Conservation (phyloP, 2,797 vertebrate genomes). For the Macropodus opercularis region DNA sequence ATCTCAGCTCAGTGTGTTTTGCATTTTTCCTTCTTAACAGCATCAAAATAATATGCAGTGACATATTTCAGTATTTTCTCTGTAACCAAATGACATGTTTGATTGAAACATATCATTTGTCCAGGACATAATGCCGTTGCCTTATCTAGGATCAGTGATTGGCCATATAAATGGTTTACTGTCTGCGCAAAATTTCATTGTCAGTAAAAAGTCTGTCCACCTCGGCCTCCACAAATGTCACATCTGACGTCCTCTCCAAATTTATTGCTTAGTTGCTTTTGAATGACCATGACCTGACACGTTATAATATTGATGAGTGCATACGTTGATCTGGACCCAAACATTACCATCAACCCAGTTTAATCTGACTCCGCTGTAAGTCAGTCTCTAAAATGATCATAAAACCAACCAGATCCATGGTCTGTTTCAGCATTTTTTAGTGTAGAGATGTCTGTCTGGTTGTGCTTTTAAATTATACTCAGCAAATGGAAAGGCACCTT, state of each 20-base stretch:
- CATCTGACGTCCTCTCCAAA: conserved; percentile 1
- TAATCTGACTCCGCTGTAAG: background rate
- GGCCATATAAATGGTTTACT: conserved; percentile 29
- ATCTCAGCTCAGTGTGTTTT: background rate
- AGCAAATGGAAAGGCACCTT: background rate
- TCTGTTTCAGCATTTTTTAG: too few species aligned
- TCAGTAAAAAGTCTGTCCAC: conserved; percentile 33
- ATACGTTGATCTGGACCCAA: conserved; percentile 5
- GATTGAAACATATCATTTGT: conserved; percentile 18
- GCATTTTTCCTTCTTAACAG: background rate
- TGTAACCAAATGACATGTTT: conserved; percentile 19
- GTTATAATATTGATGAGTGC: conserved; percentile 5
- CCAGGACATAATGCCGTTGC: conserved; percentile 3
- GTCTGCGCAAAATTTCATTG: conserved; percentile 36
- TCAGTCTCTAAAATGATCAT: background rate
- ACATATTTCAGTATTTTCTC: conserved; percentile 10
- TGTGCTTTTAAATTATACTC: too few species aligned
- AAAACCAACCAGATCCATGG: background rate
- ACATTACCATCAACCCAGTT: background rate
- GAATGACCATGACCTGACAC: conserved; percentile 8
- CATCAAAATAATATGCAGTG: conserved; percentile 9
- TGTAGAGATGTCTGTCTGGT: too few species aligned
- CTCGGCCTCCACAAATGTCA: conserved; percentile 48
- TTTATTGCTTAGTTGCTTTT: conserved; percentile 21
- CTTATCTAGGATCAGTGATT: conserved; percentile 7